A percentile compares a stretch with the other conserved stretches of the same genome.
Evolutionary conservation across 2,888 invertebrate genomes (phyloP).

Genomic region (Andrena praecox): DNA sequence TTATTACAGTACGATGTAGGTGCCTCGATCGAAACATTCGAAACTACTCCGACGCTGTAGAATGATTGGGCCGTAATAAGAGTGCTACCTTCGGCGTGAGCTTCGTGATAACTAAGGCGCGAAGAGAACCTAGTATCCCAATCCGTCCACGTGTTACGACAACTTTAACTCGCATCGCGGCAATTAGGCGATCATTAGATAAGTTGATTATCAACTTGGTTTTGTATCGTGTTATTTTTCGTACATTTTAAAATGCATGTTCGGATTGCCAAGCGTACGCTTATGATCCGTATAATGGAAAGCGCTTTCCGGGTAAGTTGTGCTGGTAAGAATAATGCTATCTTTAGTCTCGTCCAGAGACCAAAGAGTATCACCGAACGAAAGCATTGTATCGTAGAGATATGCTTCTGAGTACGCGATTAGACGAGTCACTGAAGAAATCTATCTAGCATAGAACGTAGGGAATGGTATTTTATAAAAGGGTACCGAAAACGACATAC

Average conservation of each 20-base stretch:
- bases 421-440: conserved; percentile 56
- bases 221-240: conserved; percentile 10
- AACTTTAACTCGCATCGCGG: conserved; percentile 8
- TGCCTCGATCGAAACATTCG: not conserved
- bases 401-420: conserved; percentile 71
- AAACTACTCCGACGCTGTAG: conserved; percentile 5
- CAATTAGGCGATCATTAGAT: not conserved
- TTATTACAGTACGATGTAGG: conserved; percentile 4
- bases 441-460: conserved; percentile 57
- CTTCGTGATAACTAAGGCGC: conserved; percentile 6
- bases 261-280: conserved; percentile 39
- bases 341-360: conserved; percentile 83
- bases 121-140: conserved; percentile 23
- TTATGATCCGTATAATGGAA: conserved; percentile 73
- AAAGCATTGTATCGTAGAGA: conserved; percentile 80
- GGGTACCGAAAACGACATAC: conserved; percentile 63
- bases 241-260: conserved; percentile 5
- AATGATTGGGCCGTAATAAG: not conserved
- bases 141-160: conserved; percentile 40
- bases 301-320: conserved; percentile 64
- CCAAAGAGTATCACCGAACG: conserved; percentile 80
- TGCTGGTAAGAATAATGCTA: conserved; percentile 77
- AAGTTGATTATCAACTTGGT: conserved; percentile 39
- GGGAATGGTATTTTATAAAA: conserved; percentile 58
- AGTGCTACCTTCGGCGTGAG: not conserved